These are phyloP conservation scores for Falco concolor DNA, from an alignment of 2,797 vertebrate species.

Conservation along the genomic window DNA sequence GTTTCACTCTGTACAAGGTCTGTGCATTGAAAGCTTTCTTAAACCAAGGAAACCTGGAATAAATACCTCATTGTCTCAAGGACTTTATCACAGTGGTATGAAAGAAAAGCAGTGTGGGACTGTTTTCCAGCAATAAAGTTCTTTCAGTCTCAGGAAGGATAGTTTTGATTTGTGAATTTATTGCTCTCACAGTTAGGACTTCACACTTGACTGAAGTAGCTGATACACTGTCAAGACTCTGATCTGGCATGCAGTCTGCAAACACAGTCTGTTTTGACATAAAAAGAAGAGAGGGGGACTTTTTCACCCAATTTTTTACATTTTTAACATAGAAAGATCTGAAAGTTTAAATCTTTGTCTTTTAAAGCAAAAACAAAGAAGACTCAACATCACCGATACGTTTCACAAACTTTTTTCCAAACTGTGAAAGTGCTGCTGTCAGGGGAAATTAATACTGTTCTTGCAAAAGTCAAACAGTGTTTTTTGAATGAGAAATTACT, in stretches of 20 bases:
- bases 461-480: neutral
- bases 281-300: neutral
- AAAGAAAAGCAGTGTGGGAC: constrained; percentile 20
- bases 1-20: neutral
- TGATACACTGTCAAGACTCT: neutral
- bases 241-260: neutral
- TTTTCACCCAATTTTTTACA: neutral
- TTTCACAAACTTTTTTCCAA: neutral
- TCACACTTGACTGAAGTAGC: neutral
- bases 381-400: neutral
- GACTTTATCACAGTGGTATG: constrained; percentile 7
- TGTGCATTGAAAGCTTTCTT: constrained; percentile 34
- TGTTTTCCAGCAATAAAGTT: neutral
- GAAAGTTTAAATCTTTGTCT: neutral
- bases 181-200: neutral
- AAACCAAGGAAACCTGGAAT: constrained; percentile 41
- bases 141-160: neutral
- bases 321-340: neutral
- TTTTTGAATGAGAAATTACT: neutral
- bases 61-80: constrained; percentile 56
- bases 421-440: neutral
- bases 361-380: neutral
- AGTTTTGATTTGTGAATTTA: constrained; percentile 17
- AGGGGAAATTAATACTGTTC: neutral
- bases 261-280: neutral